Evolutionary conservation across 2,888 invertebrate genomes (phyloP).

Genomic region (Lithophane leautieri): DNA sequence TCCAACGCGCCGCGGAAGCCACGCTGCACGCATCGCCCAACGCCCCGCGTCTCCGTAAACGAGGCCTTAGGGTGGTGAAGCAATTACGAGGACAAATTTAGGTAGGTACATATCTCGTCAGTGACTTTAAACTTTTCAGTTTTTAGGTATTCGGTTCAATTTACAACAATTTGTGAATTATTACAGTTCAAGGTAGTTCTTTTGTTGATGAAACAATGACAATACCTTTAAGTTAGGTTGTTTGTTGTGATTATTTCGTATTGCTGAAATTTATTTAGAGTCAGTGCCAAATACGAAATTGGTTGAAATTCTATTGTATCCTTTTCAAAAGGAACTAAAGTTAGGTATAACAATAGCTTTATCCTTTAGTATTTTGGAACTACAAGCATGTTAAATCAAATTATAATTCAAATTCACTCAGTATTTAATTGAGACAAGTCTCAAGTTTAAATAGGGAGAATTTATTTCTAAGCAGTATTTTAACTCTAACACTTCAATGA

Average conservation of each 20-base stretch:
- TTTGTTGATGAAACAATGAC: slow-evolving; percentile 10
- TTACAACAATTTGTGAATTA: background rate
- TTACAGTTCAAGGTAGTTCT: background rate
- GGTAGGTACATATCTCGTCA: background rate
- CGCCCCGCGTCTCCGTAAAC: too few relatives aligned
- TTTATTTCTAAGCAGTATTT: slow-evolving; percentile 6
- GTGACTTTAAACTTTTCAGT: background rate
- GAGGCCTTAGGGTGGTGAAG: background rate
- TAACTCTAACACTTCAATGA: background rate
- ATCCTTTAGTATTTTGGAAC: background rate
- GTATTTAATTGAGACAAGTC: background rate
- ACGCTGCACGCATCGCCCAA: too few relatives aligned
- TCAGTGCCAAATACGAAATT: slow-evolving; percentile 6
- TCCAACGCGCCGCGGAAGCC: too few relatives aligned
- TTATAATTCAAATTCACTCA: background rate
- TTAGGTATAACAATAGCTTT: background rate
- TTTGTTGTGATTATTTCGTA: background rate
- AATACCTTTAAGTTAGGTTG: background rate
- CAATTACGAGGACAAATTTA: background rate
- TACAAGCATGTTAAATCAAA: background rate
- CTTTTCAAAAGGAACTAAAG: slow-evolving; percentile 3
- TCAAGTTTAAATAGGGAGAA: background rate
- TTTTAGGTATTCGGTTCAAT: background rate
- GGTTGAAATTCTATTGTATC: slow-evolving; percentile 3
- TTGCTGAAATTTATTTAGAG: slow-evolving; percentile 8